phyloP scores from a whole-genome alignment of 2,113 vertebrate species.

The Castor canadensis region DNA sequence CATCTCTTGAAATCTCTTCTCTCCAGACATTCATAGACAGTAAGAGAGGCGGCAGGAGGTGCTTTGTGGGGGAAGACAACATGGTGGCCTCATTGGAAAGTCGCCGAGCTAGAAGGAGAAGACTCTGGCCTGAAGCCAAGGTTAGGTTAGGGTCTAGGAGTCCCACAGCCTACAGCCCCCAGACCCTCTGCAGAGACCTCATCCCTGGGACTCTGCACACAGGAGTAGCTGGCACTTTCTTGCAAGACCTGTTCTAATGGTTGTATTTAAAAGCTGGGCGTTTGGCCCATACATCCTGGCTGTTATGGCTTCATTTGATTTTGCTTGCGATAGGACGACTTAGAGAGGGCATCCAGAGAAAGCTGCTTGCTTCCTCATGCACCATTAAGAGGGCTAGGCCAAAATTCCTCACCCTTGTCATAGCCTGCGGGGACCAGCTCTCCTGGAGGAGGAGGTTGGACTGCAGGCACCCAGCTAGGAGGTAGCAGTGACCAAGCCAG shows the following conservation, averaged over 20 bases:
- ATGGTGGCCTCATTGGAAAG: neutral
- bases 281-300: no score
- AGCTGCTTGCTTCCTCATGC: neutral
- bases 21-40: neutral
- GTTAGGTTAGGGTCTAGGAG: neutral
- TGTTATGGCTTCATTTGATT: neutral
- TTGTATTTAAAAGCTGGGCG: neutral
- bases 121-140: neutral
- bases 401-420: neutral
- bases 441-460: fast-evolving
- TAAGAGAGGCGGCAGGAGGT: neutral
- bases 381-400: no score
- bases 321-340: neutral
- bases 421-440: neutral
- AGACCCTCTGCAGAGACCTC: neutral
- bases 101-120: neutral
- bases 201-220: fast-evolving
- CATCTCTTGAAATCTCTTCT: neutral
- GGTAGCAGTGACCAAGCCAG: neutral
- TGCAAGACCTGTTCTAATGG: neutral
- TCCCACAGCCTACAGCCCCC: neutral
- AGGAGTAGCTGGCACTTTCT: fast-evolving
- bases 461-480: neutral
- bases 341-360: neutral
- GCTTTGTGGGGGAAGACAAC: neutral